These are phyloP conservation scores for Toxotes jaculatrix DNA, from an alignment of 2,113 vertebrate genomes.

Conservation along the genomic window DNA sequence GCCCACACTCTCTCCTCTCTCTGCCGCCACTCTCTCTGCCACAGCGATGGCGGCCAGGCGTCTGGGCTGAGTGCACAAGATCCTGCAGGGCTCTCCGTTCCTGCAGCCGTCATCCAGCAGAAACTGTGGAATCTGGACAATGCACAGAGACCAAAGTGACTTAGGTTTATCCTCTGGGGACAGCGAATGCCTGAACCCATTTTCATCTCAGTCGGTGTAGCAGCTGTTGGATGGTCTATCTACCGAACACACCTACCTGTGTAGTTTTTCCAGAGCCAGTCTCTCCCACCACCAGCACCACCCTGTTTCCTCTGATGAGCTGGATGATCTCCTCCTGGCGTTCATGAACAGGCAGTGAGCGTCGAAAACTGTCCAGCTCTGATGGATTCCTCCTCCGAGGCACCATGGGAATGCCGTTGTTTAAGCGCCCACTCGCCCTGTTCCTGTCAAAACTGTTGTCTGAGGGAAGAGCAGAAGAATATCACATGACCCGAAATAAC, in stretches of 20 bases:
- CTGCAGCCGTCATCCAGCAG: constrained; percentile 91
- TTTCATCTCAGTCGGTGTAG: not conserved
- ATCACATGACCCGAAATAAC: not conserved
- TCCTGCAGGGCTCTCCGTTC: constrained; percentile 89
- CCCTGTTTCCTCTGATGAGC: constrained; percentile 90
- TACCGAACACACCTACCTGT: constrained; percentile 84
- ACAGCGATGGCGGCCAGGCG: constrained; percentile 92
- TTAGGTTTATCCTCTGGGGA: not conserved
- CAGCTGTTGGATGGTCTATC: not conserved
- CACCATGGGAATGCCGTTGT: constrained; percentile 91
- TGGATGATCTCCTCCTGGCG: constrained; percentile 90
- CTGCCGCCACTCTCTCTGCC: constrained; percentile 95
- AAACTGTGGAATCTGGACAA: constrained; percentile 94
- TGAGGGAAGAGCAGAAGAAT: constrained; percentile 38
- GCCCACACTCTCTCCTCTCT: constrained; percentile 93
- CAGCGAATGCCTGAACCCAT: not conserved
- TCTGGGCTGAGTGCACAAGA: constrained; percentile 97
- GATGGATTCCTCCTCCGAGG: constrained; percentile 88
- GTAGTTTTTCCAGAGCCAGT: constrained; percentile 98
- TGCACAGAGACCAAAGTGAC: not conserved
- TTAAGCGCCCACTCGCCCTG: constrained; percentile 88
- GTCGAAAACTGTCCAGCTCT: constrained; percentile 90
- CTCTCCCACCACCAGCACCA: constrained; percentile 94
- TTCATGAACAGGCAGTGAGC: constrained; percentile 89
- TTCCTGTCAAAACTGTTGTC: constrained; percentile 84